Evolutionary conservation across 35 echinoderm and acorn worm species (phyloP).

Genomic region (Apostichopus californicus): DNA sequence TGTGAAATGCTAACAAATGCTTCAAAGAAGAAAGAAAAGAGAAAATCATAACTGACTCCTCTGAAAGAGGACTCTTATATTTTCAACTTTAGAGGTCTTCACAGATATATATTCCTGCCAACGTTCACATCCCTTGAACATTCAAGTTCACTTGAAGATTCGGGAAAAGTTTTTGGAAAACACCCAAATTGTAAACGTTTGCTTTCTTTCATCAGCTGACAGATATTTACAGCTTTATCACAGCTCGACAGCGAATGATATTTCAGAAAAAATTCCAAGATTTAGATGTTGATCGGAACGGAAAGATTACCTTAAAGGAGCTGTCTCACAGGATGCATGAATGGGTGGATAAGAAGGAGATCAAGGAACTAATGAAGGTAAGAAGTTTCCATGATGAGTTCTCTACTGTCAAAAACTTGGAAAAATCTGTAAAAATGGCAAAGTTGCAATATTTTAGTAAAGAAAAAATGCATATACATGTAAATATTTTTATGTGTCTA

Average conservation of each 20-base stretch:
- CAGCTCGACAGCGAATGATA: conserved; percentile 68
- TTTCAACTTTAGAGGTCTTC: too few relatives aligned
- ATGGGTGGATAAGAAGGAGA: conserved; percentile 40
- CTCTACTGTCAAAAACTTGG: neutral
- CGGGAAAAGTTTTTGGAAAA: too few relatives aligned
- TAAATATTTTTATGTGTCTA: too few relatives aligned
- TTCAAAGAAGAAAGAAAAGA: too few relatives aligned
- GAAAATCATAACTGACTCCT: too few relatives aligned
- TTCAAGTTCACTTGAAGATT: too few relatives aligned
- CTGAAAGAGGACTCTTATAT: too few relatives aligned
- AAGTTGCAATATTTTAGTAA: neutral
- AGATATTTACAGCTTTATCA: conserved; percentile 94
- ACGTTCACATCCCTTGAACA: too few relatives aligned
- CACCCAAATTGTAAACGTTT: too few relatives aligned
- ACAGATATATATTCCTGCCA: too few relatives aligned
- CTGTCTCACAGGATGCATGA: conserved; percentile 70
- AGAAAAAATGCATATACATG: too few relatives aligned
- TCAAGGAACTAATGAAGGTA: conserved; percentile 74
- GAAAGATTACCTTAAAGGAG: conserved; percentile 75
- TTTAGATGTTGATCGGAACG: conserved; percentile 72
- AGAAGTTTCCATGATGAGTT: neutral
- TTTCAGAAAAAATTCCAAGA: conserved; percentile 90
- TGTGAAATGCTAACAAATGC: too few relatives aligned
- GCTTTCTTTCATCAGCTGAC: conserved; percentile 50
- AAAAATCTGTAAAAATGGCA: neutral